A percentile compares a stretch with the other conserved stretches of the same genome.
Evolutionary conservation across 2,888 invertebrate genomes (phyloP).

Genomic region (Aleiodes leptofemur): DNA sequence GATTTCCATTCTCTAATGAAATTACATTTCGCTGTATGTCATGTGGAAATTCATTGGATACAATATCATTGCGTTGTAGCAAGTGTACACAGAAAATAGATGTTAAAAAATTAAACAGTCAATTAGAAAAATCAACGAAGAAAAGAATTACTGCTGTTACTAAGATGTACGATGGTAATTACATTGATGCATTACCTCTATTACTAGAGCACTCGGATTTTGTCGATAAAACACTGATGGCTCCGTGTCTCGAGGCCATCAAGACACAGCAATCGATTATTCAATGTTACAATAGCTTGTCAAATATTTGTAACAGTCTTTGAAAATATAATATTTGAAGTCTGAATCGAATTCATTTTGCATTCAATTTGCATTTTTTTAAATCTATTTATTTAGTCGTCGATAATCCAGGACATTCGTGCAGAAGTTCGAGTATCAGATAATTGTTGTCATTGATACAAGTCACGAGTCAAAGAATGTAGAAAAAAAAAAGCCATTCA

Average conservation of each 20-base stretch:
- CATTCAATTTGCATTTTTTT: no score
- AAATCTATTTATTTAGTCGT: no score
- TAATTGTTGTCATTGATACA: no score
- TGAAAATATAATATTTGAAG: neutral
- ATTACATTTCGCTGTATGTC: slow-evolving; percentile 63
- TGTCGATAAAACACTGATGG: slow-evolving; percentile 64
- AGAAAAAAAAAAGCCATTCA: neutral
- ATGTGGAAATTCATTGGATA: slow-evolving; percentile 52
- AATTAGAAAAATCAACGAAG: slow-evolving; percentile 63
- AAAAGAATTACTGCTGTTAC: slow-evolving; percentile 63
- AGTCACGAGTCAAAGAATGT: no score
- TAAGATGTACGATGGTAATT: slow-evolving; percentile 67
- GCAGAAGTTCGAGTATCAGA: no score
- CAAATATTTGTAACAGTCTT: slow-evolving; percentile 52
- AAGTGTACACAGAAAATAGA: slow-evolving; percentile 61
- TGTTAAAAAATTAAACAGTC: slow-evolving; percentile 57
- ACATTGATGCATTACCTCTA: slow-evolving; percentile 65
- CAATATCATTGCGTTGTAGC: slow-evolving; percentile 49
- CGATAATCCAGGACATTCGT: no score
- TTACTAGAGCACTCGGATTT: slow-evolving; percentile 66
- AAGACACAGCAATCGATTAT: slow-evolving; percentile 73
- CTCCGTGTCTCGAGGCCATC: slow-evolving; percentile 68
- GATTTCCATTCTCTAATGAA: slow-evolving; percentile 58
- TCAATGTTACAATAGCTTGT: slow-evolving; percentile 71
- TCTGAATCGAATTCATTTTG: no score